Evolutionary conservation across 2,113 vertebrate genomes (phyloP), one percentile per base, ranked within the genome.

Genomic region (Aythya baeri): DNA sequence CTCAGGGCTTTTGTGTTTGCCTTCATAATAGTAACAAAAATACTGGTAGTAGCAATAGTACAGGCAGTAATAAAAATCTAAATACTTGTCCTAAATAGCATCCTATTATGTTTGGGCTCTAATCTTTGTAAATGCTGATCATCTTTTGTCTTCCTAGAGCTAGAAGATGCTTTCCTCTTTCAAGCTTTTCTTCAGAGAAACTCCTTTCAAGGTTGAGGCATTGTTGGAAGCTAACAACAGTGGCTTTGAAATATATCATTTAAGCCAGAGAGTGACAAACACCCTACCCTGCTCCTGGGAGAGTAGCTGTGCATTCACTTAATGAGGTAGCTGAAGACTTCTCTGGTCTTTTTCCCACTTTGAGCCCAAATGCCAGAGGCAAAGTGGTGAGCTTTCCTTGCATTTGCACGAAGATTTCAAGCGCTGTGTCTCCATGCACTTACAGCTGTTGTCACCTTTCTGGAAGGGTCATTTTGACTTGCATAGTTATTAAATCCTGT

Each of bases 61-160:
- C 55, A 91, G 81, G 78, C 67, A 93, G 54, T 54, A 95, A 96
- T 68, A 95, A 91, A 93, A 88, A 84, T 36, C 85, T 74, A 76
- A 93, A 82, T 95, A 46, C 80, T 78, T 86, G 31, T 65, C 71
- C 73, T 73, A 52, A 97, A 93, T 85, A 92, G 76, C 25, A 20
- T 66, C 81, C 74, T 72, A 44, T 85, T 95, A 73, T 88, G 94
- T 50, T 50, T 83, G 25, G 0, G 0, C 52, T 89, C 52, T 86
- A 85, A 87, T 93, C 86, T 84, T 88, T 84, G 43, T 86, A 92
- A 97, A 95, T 68, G 83, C 61, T 89, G 91, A 70, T 71, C 86
- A 67, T 84, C 83, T 93, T 96, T 96, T 94, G 71, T 91, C 73
- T 96, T 97, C 94, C 88, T 91, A 71, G 44, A 94, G 58, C 84